These are phyloP conservation scores for Chrysotoxum bicinctum DNA, from an alignment of 2,888 invertebrate species.

Conservation along the genomic window DNA sequence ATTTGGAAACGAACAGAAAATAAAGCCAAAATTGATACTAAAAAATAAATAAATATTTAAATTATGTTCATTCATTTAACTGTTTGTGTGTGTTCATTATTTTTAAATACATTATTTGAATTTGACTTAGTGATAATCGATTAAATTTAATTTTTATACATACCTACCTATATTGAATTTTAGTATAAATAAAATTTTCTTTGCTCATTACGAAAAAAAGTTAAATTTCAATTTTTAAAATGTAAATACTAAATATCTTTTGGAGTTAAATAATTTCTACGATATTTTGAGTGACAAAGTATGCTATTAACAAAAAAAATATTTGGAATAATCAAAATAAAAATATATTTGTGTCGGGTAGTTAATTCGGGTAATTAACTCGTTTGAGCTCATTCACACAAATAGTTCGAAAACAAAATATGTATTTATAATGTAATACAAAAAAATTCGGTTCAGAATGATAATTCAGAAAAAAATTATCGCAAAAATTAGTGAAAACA, in stretches of 20 bases:
- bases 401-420: background rate
- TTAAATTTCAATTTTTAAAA: background rate
- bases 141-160: background rate
- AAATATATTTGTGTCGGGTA: background rate
- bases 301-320: background rate
- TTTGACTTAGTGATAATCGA: background rate
- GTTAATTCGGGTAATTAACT: background rate
- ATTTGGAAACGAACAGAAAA: background rate
- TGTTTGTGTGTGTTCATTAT: background rate
- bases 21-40: background rate
- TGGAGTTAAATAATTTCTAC: background rate
- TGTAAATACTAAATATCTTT: background rate
- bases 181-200: background rate
- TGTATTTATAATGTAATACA: background rate
- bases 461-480: background rate
- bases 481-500: background rate
- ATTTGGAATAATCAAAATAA: background rate
- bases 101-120: background rate
- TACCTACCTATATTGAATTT: background rate
- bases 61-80: background rate
- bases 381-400: background rate
- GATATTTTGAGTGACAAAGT: background rate
- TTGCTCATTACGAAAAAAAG: background rate
- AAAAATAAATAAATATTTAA: background rate
- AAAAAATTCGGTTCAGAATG: background rate